Evolutionary conservation across 2,113 vertebrate species (phyloP).

Genomic region (Antechinus flavipes): DNA sequence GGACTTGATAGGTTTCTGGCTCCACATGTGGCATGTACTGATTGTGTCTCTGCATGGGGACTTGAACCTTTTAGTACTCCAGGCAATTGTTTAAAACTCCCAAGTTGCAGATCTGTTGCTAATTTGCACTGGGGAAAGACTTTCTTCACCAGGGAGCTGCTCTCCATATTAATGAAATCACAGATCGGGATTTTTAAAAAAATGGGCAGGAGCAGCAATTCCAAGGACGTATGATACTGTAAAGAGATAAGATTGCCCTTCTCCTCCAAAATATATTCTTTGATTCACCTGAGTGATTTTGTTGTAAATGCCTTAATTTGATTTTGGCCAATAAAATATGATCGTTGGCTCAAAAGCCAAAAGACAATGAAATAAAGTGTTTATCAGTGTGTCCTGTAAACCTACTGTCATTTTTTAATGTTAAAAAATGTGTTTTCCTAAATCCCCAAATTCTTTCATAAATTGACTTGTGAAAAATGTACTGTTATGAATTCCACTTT

Average conservation of each 20-base stretch:
- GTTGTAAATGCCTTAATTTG: not conserved
- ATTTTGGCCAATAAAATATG: conserved; percentile 22
- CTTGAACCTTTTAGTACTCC: not conserved
- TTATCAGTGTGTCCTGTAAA: not conserved
- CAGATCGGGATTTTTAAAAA: not conserved
- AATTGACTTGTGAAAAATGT: not conserved
- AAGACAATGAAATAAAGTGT: not conserved
- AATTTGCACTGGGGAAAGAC: not conserved
- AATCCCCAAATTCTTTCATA: not conserved
- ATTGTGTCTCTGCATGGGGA: not conserved
- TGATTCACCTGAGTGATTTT: not conserved
- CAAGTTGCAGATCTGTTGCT: not conserved
- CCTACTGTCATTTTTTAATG: not conserved
- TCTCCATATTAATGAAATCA: not conserved
- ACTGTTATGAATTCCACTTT: conserved; percentile 41
- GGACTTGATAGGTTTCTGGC: not conserved
- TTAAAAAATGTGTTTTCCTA: not conserved
- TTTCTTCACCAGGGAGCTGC: not conserved
- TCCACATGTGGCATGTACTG: not conserved
- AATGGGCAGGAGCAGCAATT: not conserved
- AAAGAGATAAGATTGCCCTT: not conserved
- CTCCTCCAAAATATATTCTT: not conserved
- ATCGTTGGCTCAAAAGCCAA: conserved; percentile 1
- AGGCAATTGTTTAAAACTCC: not conserved
- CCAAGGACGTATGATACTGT: not conserved